Percentiles rank a stretch among this genome's conserved stretches.
These are phyloP conservation scores for Amiota communis DNA, from an alignment of 2,888 invertebrate species.

Conservation along the genomic window DNA sequence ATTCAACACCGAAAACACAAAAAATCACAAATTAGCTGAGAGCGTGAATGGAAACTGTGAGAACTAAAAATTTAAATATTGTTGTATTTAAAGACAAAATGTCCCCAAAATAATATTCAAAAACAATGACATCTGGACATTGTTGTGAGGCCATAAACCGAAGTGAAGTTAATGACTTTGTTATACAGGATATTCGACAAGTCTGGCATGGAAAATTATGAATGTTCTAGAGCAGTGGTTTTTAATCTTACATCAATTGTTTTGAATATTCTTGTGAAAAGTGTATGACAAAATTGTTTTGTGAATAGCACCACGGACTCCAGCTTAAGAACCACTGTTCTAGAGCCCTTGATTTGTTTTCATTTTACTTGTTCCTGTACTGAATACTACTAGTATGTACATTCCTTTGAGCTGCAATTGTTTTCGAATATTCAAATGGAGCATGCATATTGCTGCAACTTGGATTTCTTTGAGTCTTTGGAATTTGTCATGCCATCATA, in stretches of 20 bases:
- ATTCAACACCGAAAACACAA: conserved; percentile 64
- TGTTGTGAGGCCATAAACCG: conserved; percentile 42
- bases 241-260: background rate
- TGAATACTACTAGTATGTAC: background rate
- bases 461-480: conserved; percentile 47
- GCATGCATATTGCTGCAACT: conserved; percentile 40
- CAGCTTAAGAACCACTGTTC: too few relatives aligned
- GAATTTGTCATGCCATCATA: conserved; percentile 56
- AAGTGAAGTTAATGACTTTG: conserved; percentile 41
- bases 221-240: conserved; percentile 44
- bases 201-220: conserved; percentile 54
- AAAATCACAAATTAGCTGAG: conserved; percentile 70
- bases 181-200: conserved; percentile 47
- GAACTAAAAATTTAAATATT: conserved; percentile 51
- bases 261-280: too few relatives aligned
- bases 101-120: conserved; percentile 2
- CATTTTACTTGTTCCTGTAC: too few relatives aligned
- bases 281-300: too few relatives aligned
- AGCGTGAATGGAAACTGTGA: conserved; percentile 56
- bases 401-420: conserved; percentile 40
- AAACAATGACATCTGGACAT: conserved; percentile 51
- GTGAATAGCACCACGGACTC: too few relatives aligned
- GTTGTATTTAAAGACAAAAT: conserved; percentile 51
- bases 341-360: too few relatives aligned
- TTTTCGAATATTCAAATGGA: background rate